phyloP scores from a whole-genome alignment of 2,797 vertebrate species.

The Glyptemys insculpta region DNA sequence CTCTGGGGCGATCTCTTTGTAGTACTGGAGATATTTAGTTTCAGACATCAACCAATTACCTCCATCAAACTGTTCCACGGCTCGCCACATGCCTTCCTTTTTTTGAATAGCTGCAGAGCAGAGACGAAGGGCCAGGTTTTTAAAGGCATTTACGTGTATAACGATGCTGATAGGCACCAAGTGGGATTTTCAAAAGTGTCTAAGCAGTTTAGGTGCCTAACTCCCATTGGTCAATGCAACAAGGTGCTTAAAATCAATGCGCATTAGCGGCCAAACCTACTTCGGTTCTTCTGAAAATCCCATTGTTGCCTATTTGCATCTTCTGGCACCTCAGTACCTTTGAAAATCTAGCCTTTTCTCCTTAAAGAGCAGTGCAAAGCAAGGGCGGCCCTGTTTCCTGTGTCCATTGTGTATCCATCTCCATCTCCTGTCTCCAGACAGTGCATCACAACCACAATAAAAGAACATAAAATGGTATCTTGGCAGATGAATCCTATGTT shows the following conservation, averaged over 20 bases:
- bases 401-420: fast-evolving
- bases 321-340: background rate
- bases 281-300: background rate
- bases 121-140: fast-evolving
- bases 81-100: background rate
- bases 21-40: background rate
- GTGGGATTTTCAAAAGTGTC: fast-evolving
- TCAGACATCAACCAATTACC: background rate
- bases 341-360: background rate
- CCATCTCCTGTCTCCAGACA: background rate
- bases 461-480: background rate
- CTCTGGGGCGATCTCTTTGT: background rate
- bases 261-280: too few relatives aligned
- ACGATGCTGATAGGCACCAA: fast-evolving
- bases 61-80: fast-evolving
- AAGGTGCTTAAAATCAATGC: too few relatives aligned
- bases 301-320: background rate
- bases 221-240: too few relatives aligned
- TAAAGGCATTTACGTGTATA: fast-evolving
- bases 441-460: fast-evolving
- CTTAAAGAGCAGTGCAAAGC: background rate
- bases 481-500: background rate
- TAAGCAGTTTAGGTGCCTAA: fast-evolving
- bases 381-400: background rate
- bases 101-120: background rate